Base-by-base conservation (phyloP, 2,113 vertebrate genomes). In the Corythornis vintsioides region DNA sequence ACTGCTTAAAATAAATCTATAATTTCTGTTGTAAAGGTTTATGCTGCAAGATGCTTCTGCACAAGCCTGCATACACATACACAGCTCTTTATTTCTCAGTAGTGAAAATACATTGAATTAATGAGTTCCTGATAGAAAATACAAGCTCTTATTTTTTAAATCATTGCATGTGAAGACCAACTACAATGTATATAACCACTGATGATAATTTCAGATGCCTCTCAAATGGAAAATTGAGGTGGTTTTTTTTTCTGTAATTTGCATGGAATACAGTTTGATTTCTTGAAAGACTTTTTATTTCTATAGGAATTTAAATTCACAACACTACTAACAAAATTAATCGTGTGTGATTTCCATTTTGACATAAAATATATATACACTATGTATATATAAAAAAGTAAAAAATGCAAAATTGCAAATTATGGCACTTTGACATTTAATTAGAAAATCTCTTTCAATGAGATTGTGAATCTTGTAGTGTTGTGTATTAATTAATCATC, bases 41-140 rank as follows among this genome's bases (percentile, higher is more conserved):
- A 77, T 38, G 15, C 15, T 81, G 13, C 70, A 59, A 57, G 25
- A 2, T 92, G 6, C 35, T 69, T 55, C 42, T 11, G 18, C 5
- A 31, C 0, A 1, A 50, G 0, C 22, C 55, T 83, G 24, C 12
- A 15, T 17, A 10, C 48, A 22, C 19, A 28, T 15, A 52, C 26
- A 43, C 10, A 19, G 10, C 13, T 86, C 21, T 48, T 82, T 16
- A 64, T 65, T 9, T 52, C 29, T 35, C 26, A 6, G 2, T 18
- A 52, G 5, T 21, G 19, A 4, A 35, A 69, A 74, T 7, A 28
- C 42, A 19, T 7, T 60, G 29, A 65, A 72, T 4, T 1, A 70
- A 65, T 15, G 10, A 59, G 7, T 42, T 60, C 70, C 15, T 40
- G 21, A 43, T 1, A 70, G 33, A 48, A 88, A 80, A 86, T 10